Evolutionary conservation across 2,888 invertebrate genomes (phyloP), one percentile per base, ranked within the genome.

Genomic region (Seira ritae): DNA sequence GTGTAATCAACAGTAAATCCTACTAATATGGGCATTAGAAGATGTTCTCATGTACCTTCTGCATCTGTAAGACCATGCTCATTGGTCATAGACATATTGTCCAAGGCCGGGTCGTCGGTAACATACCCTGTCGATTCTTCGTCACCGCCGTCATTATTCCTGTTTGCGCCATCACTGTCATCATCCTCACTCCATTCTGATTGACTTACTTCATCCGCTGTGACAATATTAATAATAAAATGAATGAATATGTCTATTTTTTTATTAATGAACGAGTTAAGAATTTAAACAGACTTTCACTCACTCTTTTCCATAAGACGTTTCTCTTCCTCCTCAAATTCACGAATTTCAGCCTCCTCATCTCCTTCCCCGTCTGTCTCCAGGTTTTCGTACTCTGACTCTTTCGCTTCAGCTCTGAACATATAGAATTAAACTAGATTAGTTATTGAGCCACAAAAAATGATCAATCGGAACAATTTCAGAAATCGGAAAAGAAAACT

Each of bases 21-120:
- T 65, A 22, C 23, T 10, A 20, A 6, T 22, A 20, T 23, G 55
- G 55, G 37, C 17, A 31, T 22, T 19, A 24, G 19, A 50, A 22
- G 17, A 72, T 15, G n/a, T n/a, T 46, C 4, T 66, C 22, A 84
- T 84, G 79, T 89, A 93, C 93, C 96, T 92, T 96, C 96, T 10
- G 96, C 96, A 91, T 96, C 96, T 0, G 96, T 96, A 66, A 96
- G 93, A 8, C 96, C 96, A 20, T 95, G 95, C 91, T 96, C 96
- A 91, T 96, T 96, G 19, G 96, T 91, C 93, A 96, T 94, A 60
- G 96, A 96, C 71, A 95, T 94, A 91, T 96, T 96, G 91, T 96
- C 96, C 12, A 96, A 92, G 17, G 95, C 96, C 0, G 96, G 96
- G 91, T 96, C 96, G 91, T 96, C 96, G 0, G 96, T 96, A n/a